Conservation (phyloP, 2,113 vertebrate species). For the chimpanzee (Pan troglodytes) region NHGRI_mPanTro3-v2.1_pri NC_072415.2:38606501-38607000, state of each 20-base stretch:
- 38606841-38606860: background rate
- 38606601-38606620: background rate
- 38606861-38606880: background rate
- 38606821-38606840: background rate
- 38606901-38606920: background rate
- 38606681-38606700: background rate
- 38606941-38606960: background rate
- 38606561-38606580: background rate
- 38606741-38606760: background rate
- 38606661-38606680: background rate
- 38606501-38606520: background rate
- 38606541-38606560: background rate
- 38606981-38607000: background rate
- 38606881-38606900: constrained; percentile 17
- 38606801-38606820: background rate
- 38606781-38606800: background rate
- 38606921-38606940: background rate
- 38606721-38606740: background rate
- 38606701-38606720: background rate
- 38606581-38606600: background rate
- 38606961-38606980: background rate
- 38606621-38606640: background rate
- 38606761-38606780: background rate
- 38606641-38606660: background rate
- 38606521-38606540: background rate